Evolutionary conservation across 1,140 invertebrate species (phyloP).

Genomic region (Saccostrea echinata): DNA sequence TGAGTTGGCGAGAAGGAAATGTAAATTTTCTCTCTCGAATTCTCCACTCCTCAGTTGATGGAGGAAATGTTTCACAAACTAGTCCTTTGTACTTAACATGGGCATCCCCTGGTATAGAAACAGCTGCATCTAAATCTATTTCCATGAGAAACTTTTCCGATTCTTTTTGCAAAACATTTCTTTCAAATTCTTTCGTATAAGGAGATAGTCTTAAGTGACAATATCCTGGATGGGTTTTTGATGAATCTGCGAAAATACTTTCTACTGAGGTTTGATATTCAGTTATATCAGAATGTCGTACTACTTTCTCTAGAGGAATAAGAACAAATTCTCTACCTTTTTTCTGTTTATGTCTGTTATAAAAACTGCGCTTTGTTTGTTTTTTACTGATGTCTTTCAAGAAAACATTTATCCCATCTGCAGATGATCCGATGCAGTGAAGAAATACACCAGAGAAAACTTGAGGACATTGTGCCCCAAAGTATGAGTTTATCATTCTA

Average conservation of each 20-base stretch:
- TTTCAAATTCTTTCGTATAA: not conserved
- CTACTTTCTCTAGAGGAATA: not conserved
- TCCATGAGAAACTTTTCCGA: not conserved
- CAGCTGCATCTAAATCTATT: not conserved
- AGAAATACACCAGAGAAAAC: not conserved
- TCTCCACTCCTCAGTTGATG: not conserved
- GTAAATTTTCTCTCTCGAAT: not conserved
- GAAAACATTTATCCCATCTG: not conserved
- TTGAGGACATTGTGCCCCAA: not conserved
- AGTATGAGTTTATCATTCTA: not conserved
- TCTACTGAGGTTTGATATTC: not conserved
- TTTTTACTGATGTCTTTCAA: slow-evolving; percentile 1
- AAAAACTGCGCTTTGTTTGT: not conserved
- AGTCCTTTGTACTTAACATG: not conserved
- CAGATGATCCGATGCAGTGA: not conserved
- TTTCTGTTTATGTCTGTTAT: not conserved
- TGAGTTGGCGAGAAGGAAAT: not conserved
- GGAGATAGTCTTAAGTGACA: not conserved
- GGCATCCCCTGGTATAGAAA: not conserved
- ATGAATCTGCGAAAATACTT: not conserved
- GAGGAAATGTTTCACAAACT: not conserved
- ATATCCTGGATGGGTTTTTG: not conserved
- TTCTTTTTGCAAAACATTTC: not conserved
- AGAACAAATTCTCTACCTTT: not conserved
- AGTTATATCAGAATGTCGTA: not conserved